These are phyloP conservation scores for Lagopus muta DNA, from an alignment of 2,113 vertebrate genomes.

Conservation along the genomic window DNA sequence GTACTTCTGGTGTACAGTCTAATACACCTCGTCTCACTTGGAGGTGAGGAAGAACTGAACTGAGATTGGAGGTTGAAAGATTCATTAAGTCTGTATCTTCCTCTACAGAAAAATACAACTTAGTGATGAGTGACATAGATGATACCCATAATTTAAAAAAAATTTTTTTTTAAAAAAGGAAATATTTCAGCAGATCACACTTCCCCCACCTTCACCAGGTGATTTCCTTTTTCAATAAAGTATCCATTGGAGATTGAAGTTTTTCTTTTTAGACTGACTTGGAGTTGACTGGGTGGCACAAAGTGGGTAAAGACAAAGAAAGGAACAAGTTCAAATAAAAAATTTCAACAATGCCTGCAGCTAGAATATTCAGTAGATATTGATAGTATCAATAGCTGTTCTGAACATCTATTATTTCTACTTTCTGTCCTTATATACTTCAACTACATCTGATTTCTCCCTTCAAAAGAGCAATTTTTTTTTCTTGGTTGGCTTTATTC, in stretches of 20 bases:
- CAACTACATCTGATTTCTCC: background rate
- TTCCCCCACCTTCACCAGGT: background rate
- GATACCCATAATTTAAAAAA: background rate
- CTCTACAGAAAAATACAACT: background rate
- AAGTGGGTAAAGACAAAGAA: background rate
- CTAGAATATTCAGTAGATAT: background rate
- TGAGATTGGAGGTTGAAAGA: background rate
- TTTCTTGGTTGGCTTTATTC: background rate
- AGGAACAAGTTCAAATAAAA: background rate
- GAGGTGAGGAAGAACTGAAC: background rate
- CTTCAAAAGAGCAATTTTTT: background rate
- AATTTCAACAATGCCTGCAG: background rate
- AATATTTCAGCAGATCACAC: background rate
- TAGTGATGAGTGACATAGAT: background rate
- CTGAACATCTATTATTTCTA: background rate
- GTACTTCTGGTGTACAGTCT: background rate
- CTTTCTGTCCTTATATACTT: background rate
- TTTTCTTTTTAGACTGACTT: background rate
- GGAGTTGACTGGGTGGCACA: background rate
- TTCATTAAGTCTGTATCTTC: background rate
- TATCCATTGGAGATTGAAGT: background rate
- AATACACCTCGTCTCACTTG: background rate
- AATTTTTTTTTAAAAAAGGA: background rate
- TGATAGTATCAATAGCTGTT: background rate
- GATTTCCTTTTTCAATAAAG: background rate